Evolutionary conservation across 2,888 invertebrate species (phyloP).

Genomic region (Reticulitermes lucifugus): DNA sequence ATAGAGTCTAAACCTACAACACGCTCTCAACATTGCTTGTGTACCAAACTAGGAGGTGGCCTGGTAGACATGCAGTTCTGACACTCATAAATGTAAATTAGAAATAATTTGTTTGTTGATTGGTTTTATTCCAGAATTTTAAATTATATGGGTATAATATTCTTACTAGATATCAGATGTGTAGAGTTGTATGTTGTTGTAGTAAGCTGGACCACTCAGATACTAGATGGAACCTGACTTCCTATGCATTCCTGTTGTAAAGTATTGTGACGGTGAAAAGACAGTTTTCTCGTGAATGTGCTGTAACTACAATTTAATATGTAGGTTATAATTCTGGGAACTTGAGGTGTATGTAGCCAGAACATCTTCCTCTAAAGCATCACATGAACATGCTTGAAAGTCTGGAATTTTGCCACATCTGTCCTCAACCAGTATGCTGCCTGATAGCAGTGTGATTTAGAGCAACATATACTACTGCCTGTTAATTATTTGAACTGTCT

Average conservation of each 20-base stretch:
- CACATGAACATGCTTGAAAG: no score
- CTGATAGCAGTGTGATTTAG: no score
- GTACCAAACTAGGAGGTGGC: conserved; percentile 30
- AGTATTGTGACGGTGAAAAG: no score
- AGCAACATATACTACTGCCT: no score
- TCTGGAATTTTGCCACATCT: no score
- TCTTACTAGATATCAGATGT: background rate
- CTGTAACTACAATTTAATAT: no score
- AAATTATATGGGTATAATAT: background rate
- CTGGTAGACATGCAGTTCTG: conserved; percentile 15
- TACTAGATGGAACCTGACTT: background rate
- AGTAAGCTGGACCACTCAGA: conserved; percentile 20
- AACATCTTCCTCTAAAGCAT: no score
- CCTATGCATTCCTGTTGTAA: conserved; percentile 6
- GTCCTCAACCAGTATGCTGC: no score
- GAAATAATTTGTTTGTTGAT: background rate
- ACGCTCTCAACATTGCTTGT: conserved; percentile 30
- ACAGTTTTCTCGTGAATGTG: no score
- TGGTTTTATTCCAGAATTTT: background rate
- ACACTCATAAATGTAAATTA: background rate
- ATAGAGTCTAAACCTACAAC: conserved; percentile 24
- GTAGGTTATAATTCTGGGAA: no score
- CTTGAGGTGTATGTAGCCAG: no score
- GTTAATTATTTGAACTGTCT: no score
- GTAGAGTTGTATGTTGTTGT: conserved; percentile 16